These are phyloP conservation scores for Enoplosus armatus DNA, from an alignment of 2,797 vertebrate species.

Conservation along the genomic window DNA sequence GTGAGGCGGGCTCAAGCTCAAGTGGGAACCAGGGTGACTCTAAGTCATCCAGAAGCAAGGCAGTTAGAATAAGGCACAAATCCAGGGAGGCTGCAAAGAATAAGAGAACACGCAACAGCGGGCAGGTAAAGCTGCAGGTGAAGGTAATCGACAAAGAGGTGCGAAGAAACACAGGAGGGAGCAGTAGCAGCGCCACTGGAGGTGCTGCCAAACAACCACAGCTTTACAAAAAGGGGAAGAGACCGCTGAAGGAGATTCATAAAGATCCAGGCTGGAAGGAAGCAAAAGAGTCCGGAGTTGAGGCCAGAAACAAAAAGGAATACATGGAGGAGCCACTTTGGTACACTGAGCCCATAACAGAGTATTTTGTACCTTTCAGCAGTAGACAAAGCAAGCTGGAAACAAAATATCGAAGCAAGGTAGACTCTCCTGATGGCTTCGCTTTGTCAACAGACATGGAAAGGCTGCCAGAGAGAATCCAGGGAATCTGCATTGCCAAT, in stretches of 20 bases:
- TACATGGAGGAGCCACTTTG: constrained; percentile 98
- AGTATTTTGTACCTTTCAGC: constrained; percentile 95
- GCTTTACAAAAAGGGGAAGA: constrained; percentile 93
- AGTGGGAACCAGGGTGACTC: constrained; percentile 92
- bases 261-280: constrained; percentile 89
- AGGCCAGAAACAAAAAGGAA: constrained; percentile 90
- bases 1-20: constrained; percentile 97
- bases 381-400: constrained; percentile 97
- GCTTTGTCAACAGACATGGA: constrained; percentile 85
- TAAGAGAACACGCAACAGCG: constrained; percentile 89
- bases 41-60: constrained; percentile 87
- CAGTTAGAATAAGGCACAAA: constrained; percentile 92
- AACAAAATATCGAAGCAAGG: constrained; percentile 94
- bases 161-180: constrained; percentile 82
- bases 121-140: constrained; percentile 89
- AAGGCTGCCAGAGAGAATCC: constrained; percentile 91
- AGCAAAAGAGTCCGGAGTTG: constrained; percentile 86
- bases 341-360: constrained; percentile 98
- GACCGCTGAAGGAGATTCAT: constrained; percentile 90
- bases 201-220: constrained; percentile 87
- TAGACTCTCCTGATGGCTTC: constrained; percentile 83
- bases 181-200: constrained; percentile 82
- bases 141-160: constrained; percentile 90
- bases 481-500: constrained; percentile 93
- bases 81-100: constrained; percentile 89